A percentile compares a stretch with the other conserved stretches of the same genome.
These are phyloP conservation scores for Dissostichus mawsoni DNA, from an alignment of 2,113 vertebrate genomes.

Conservation along the genomic window DNA sequence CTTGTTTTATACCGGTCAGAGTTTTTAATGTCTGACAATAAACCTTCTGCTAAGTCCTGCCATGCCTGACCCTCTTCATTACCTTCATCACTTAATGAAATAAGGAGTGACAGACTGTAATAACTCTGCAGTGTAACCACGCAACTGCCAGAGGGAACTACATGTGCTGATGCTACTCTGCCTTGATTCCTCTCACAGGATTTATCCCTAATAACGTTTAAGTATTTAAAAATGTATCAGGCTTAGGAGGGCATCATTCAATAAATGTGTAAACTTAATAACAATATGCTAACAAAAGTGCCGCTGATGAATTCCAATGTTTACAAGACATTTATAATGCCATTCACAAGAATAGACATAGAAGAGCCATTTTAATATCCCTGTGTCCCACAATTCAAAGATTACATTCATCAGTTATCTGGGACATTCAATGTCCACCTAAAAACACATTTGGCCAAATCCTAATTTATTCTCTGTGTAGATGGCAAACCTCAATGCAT, in stretches of 20 bases:
- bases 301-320: too few relatives aligned
- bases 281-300: background rate
- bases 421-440: background rate
- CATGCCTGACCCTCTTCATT: slow-evolving; percentile 53
- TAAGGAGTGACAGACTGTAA: slow-evolving; percentile 32
- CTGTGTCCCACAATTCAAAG: background rate
- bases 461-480: background rate
- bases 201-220: background rate
- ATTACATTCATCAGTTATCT: background rate
- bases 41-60: slow-evolving; percentile 41
- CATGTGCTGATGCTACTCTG: background rate
- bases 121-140: slow-evolving; percentile 26
- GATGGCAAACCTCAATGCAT: background rate
- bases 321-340: background rate
- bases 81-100: slow-evolving; percentile 52
- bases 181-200: background rate
- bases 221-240: background rate
- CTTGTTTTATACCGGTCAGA: slow-evolving; percentile 38
- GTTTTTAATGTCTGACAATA: slow-evolving; percentile 61
- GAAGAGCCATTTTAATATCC: background rate
- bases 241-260: background rate
- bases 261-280: background rate
- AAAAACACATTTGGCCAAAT: background rate
- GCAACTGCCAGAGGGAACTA: background rate
- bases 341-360: background rate